phyloP scores from a whole-genome alignment of 2,888 invertebrate species.

The Conchocele bisecta region DNA sequence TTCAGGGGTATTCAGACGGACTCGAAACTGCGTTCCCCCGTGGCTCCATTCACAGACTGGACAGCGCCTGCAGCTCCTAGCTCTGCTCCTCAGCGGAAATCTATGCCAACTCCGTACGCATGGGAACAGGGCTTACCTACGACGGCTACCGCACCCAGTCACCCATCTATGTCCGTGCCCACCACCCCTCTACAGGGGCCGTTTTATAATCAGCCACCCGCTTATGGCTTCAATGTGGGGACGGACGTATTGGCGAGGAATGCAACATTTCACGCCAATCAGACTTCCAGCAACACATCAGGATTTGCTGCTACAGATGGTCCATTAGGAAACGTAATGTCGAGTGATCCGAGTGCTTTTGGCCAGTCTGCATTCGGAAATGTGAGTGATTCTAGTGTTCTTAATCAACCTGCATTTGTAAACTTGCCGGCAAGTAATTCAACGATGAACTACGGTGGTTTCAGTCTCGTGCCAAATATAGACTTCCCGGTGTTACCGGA shows the following conservation, averaged over 20 bases:
- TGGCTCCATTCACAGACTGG: slow-evolving; percentile 13
- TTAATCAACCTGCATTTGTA: no score
- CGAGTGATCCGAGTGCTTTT: slow-evolving; percentile 6
- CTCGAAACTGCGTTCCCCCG: background rate
- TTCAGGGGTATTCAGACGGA: slow-evolving; percentile 31
- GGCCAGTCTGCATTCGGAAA: no score
- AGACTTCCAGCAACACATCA: no score
- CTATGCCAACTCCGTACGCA: slow-evolving; percentile 57
- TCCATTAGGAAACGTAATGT: no score
- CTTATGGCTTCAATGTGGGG: background rate
- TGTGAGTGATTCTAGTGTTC: no score
- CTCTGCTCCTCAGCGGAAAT: slow-evolving; percentile 24
- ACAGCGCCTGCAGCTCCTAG: slow-evolving; percentile 3
- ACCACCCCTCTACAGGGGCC: slow-evolving; percentile 33
- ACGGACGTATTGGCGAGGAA: no score
- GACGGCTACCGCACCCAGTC: slow-evolving; percentile 13
- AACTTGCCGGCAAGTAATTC: no score
- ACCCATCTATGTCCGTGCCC: slow-evolving; percentile 35
- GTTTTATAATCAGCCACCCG: background rate
- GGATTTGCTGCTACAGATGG: no score
- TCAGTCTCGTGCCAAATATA: slow-evolving; percentile 49
- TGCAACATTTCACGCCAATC: no score
- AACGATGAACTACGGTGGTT: slow-evolving; percentile 21
- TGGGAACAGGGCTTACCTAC: slow-evolving; percentile 57
- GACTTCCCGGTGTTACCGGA: slow-evolving; percentile 45